Percentiles rank a stretch among this genome's conserved stretches.
Evolutionary conservation across 2,888 invertebrate species (phyloP).

Genomic region (Merodon equestris): DNA sequence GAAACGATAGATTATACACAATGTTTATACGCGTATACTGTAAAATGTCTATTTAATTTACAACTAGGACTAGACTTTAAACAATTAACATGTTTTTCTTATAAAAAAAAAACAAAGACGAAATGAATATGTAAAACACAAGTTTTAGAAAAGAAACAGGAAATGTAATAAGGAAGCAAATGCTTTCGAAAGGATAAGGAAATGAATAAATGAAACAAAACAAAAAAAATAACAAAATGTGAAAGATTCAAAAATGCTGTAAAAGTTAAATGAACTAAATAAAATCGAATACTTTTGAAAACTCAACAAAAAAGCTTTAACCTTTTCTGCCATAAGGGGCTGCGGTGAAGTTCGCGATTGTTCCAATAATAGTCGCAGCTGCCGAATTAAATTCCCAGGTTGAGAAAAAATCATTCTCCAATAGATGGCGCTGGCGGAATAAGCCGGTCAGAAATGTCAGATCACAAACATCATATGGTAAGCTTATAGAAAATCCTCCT

Average conservation of each 20-base stretch:
- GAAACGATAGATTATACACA: conserved; percentile 63
- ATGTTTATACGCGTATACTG: conserved; percentile 64
- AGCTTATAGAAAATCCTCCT: too few relatives aligned
- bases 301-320: too few relatives aligned
- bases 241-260: conserved; percentile 53
- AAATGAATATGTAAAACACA: conserved; percentile 1
- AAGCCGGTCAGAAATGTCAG: too few relatives aligned
- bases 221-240: conserved; percentile 32
- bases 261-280: conserved; percentile 55
- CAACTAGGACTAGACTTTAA: conserved; percentile 46
- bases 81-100: conserved; percentile 52
- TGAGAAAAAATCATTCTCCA: too few relatives aligned
- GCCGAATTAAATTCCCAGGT: too few relatives aligned
- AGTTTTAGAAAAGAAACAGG: too few relatives aligned
- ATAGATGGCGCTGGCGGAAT: too few relatives aligned
- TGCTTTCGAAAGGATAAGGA: conserved; percentile 15
- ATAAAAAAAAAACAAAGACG: conserved; percentile 6
- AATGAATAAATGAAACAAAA: conserved; percentile 24
- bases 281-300: conserved; percentile 59
- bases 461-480: too few relatives aligned
- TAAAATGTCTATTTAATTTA: conserved; percentile 65
- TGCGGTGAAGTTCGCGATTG: too few relatives aligned
- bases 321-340: too few relatives aligned
- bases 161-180: not conserved
- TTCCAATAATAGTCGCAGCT: too few relatives aligned